A percentile compares a stretch with the other conserved stretches of the same genome.
These are phyloP conservation scores for Microcebus jonahi DNA, from an alignment of 2,113 vertebrate genomes.

Conservation along the genomic window DNA sequence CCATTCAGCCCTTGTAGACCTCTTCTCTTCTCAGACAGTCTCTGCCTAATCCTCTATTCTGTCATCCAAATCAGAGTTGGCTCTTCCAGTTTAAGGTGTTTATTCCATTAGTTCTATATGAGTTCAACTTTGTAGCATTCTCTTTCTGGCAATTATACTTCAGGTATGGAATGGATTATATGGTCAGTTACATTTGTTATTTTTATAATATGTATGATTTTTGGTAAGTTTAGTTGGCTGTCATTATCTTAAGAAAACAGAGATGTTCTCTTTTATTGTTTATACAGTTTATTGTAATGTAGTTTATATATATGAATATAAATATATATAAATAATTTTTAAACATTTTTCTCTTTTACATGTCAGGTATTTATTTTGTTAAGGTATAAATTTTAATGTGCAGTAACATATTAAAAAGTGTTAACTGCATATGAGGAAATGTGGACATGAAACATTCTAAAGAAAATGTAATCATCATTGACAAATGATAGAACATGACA, in stretches of 20 bases:
- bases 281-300: not conserved
- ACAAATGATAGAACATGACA: not conserved
- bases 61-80: not conserved
- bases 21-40: not conserved
- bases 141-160: not conserved
- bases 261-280: not conserved
- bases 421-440: not conserved
- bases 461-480: not conserved
- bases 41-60: not conserved
- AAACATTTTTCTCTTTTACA: not conserved
- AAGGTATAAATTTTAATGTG: not conserved
- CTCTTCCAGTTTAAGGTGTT: not conserved
- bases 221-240: not conserved
- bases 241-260: not conserved
- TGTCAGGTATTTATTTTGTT: not conserved
- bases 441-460: not conserved
- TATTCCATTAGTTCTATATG: not conserved
- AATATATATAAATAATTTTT: too few species aligned
- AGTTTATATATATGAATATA: not conserved
- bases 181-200: not conserved
- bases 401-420: not conserved
- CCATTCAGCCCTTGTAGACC: accelerated
- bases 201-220: not conserved
- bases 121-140: not conserved
- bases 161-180: not conserved